Base-by-base conservation (phyloP, 2,888 invertebrate genomes). In the Aelia acuminata region DNA sequence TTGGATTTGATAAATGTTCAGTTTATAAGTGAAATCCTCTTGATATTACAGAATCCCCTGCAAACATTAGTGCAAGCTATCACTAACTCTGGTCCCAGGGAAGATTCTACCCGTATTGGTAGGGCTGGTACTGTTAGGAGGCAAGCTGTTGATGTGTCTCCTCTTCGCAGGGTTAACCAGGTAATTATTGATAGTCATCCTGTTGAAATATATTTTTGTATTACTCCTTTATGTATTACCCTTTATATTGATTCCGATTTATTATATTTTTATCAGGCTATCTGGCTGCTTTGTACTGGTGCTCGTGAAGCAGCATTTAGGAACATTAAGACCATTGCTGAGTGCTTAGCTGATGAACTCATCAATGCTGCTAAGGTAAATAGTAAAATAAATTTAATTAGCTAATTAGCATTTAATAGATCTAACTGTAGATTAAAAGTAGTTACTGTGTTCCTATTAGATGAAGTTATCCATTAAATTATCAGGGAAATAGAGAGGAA, bases 101-200 rank as follows among this genome's bases (percentile, higher is more conserved):
- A 99, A 96, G 99, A 99, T 93, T 99, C 99, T 1, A 99, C 99
- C 89, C 97, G 99, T 95, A 99, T 99, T 92, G 99, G 99, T 93
- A 97, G 99, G 92, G 99, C 99, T 90, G 99, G 99, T 95, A 99
- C 99, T 2, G 99, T 99, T n/a, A 96, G 99, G 93, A 96, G 99
- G 93, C 99, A 99, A 93, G 99, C 99, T 91, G 99, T 99, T 91
- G 99, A 99, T 92, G 99, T 99, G 89, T 99, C 99, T 20, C 99
- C 99, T 22, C 94, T 99, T 91, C 95, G 99, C 91, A 95, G 99
- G 92, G 99, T 99, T 31, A 99, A 99, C 94, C 99, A 99, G 92
- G 92, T 92, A 84, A 88, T 90, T 39, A 48, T 8, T 43, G 5
- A 1, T 53, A n/a, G 20, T 35, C 4, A 15, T 18, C 26, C 1